A percentile compares a stretch with the other conserved stretches of the same genome.
These are phyloP conservation scores for Leucophenga varia DNA, from an alignment of 1,140 invertebrate species.

Conservation along the genomic window DNA sequence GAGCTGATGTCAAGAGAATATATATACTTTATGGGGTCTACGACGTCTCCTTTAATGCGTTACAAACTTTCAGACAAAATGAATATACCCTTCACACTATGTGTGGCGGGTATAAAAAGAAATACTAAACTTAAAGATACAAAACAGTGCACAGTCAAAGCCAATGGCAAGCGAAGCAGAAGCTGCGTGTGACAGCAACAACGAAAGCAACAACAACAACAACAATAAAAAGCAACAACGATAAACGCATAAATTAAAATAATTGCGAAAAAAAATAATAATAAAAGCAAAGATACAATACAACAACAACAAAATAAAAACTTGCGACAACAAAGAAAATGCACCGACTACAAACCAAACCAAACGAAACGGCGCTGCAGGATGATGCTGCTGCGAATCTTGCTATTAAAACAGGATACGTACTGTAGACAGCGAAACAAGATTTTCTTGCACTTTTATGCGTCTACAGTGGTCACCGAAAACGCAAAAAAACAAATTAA, in stretches of 20 bases:
- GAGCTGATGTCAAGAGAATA: too few relatives aligned
- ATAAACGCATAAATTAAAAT: constrained; percentile 54
- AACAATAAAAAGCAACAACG: constrained; percentile 32
- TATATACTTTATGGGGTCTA: too few relatives aligned
- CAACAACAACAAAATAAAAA: constrained; percentile 1
- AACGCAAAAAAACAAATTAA: too few relatives aligned
- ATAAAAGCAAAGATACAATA: constrained; percentile 15
- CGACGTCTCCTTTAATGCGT: too few relatives aligned
- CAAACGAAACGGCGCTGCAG: too few relatives aligned
- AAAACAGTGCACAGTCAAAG: too few relatives aligned
- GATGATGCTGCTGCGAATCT: too few relatives aligned
- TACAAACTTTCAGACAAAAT: too few relatives aligned
- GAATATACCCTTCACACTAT: too few relatives aligned
- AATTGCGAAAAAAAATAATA: constrained; percentile 40
- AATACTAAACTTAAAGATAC: too few relatives aligned
- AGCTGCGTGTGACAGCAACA: background rate
- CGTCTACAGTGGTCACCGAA: background rate
- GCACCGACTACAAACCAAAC: background rate
- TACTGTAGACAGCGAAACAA: background rate
- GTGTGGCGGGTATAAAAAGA: too few relatives aligned
- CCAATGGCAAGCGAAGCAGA: background rate
- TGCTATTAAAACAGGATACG: too few relatives aligned
- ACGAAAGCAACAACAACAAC: constrained; percentile 16
- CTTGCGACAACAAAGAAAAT: background rate
- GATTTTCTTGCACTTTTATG: background rate